Evolutionary conservation across 2,113 vertebrate species (phyloP).

Genomic region (Hyperopisus bebe): DNA sequence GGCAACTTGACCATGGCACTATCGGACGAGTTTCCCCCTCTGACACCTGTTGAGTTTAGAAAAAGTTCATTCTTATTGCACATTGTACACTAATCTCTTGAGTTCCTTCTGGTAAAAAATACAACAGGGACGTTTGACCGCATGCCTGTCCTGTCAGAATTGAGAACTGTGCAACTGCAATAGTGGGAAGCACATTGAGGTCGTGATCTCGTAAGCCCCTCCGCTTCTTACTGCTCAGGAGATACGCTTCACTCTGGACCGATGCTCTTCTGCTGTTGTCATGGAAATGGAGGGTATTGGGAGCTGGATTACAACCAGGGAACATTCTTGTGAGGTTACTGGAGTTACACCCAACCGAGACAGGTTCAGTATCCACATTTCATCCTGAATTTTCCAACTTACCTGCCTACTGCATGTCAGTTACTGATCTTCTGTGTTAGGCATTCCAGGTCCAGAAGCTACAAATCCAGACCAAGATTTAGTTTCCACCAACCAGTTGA

Average conservation of each 20-base stretch:
- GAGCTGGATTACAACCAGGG: conserved; percentile 68
- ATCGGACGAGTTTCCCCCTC: neutral
- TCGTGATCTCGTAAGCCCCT: neutral
- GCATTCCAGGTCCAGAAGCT: no score
- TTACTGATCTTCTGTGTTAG: neutral
- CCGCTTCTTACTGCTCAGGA: conserved; percentile 48
- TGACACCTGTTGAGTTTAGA: neutral
- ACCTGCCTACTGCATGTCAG: neutral
- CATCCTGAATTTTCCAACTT: neutral
- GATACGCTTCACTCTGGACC: conserved; percentile 72
- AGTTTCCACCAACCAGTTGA: no score
- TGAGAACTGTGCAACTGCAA: neutral
- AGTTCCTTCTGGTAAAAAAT: neutral
- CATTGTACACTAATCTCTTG: neutral
- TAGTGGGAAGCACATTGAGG: neutral
- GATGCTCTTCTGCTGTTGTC: conserved; percentile 60
- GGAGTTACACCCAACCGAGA: conserved; percentile 61
- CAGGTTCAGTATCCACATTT: conserved; percentile 52
- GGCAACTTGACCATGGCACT: neutral
- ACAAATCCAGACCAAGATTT: no score
- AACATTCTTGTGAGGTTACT: conserved; percentile 70
- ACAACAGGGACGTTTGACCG: neutral
- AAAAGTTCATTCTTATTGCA: neutral
- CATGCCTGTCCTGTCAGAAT: neutral
- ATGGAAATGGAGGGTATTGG: conserved; percentile 73